Conservation (phyloP, 2,888 invertebrate species). For the Corbicula japonica region DNA sequence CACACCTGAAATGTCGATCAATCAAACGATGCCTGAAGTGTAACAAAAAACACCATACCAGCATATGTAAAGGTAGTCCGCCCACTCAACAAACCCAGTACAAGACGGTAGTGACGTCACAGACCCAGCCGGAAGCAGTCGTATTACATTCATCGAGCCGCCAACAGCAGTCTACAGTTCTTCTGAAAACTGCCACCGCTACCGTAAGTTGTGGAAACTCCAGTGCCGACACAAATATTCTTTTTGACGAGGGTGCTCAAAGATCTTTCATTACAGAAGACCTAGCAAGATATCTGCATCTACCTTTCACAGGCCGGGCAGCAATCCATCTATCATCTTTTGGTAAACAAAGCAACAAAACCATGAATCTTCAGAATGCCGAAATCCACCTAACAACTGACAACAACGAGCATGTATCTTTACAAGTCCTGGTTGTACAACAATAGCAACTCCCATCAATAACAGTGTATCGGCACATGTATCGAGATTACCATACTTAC, state of each 20-base stretch:
- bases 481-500: conserved; percentile 8
- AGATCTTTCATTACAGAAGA: conserved; percentile 46
- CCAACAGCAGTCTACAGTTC: background rate
- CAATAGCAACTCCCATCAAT: background rate
- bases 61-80: no score
- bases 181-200: conserved; percentile 20
- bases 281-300: conserved; percentile 40
- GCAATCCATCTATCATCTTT: conserved; percentile 41
- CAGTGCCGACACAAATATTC: conserved; percentile 13
- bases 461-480: conserved; percentile 41
- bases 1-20: no score
- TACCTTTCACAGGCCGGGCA: conserved; percentile 24
- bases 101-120: background rate
- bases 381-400: conserved; percentile 21
- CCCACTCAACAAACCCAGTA: background rate
- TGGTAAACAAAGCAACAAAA: no score
- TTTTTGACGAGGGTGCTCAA: conserved; percentile 45
- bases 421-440: no score
- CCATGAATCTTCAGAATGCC: no score
- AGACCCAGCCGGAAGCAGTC: background rate
- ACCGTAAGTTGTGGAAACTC: conserved; percentile 5
- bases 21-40: no score
- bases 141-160: background rate
- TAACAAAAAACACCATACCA: no score
- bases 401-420: no score